Evolutionary conservation across 2,113 vertebrate genomes (phyloP).

Genomic region (Coracopsis vasa): DNA sequence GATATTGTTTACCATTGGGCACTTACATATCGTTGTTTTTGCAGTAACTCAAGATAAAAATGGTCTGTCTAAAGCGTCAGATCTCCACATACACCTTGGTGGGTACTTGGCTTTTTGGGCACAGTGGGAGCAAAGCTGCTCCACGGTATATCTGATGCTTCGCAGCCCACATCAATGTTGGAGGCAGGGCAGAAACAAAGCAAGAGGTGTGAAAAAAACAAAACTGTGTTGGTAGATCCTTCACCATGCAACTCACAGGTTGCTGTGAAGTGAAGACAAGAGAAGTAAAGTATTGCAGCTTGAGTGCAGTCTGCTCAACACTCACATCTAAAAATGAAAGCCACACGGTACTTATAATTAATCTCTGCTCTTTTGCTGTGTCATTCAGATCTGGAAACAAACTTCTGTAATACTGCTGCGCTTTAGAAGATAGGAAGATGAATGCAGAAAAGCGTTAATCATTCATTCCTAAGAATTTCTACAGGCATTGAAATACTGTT

Average conservation of each 20-base stretch:
- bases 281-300: background rate
- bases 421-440: slow-evolving; percentile 36
- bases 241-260: background rate
- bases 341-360: background rate
- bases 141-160: background rate
- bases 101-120: background rate
- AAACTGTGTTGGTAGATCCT: background rate
- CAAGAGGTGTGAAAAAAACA: background rate
- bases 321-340: background rate
- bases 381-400: slow-evolving; percentile 24
- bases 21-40: background rate
- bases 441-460: slow-evolving; percentile 32
- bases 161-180: background rate
- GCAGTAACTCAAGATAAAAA: background rate
- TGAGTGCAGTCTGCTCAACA: background rate
- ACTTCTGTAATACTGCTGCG: background rate
- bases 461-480: slow-evolving; percentile 23
- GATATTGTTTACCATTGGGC: background rate
- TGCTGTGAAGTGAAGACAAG: background rate
- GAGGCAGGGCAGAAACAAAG: background rate
- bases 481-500: slow-evolving; percentile 14
- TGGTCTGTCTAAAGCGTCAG: background rate
- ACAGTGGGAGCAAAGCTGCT: background rate
- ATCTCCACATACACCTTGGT: rapidly evolving
- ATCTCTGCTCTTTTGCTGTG: slow-evolving; percentile 17